Percentiles rank a stretch among this genome's conserved stretches.
phyloP scores from a whole-genome alignment of 2,113 vertebrate genomes.

The Chaenocephalus aceratus region DNA sequence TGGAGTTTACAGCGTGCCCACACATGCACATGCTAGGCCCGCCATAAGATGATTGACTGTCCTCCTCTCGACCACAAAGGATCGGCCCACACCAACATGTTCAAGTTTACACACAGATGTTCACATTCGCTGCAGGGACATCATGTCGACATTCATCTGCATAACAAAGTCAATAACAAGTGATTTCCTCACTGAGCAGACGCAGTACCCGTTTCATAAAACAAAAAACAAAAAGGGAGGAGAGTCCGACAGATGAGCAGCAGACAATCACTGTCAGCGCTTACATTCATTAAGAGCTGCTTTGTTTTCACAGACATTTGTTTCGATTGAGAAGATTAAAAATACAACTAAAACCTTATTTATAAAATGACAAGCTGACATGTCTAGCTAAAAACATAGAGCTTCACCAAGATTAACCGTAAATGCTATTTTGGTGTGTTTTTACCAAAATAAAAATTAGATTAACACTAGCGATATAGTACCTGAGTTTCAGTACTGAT shows the following conservation, averaged over 20 bases:
- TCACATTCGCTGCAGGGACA: conserved; percentile 27
- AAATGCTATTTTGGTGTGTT: background rate
- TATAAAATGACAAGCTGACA: background rate
- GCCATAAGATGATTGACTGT: conserved; percentile 38
- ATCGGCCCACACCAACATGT: conserved; percentile 46
- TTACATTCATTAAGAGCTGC: background rate
- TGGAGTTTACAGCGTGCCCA: conserved; percentile 27
- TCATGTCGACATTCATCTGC: conserved; percentile 49
- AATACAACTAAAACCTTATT: background rate
- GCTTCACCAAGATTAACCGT: background rate
- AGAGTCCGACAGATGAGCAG: conserved; percentile 34
- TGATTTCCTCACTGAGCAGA: conserved; percentile 42
- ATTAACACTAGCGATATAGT: background rate
- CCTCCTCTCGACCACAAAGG: conserved; percentile 41
- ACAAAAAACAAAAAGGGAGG: conserved; percentile 43
- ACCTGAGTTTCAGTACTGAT: background rate
- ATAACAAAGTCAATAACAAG: conserved; percentile 40
- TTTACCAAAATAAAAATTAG: background rate
- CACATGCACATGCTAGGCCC: background rate
- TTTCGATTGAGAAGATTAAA: background rate
- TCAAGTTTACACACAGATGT: conserved; percentile 56
- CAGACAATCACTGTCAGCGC: conserved; percentile 20
- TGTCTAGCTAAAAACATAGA: background rate
- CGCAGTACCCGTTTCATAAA: conserved; percentile 21
- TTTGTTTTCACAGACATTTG: conserved; percentile 25